Evolutionary conservation across 2,797 vertebrate species (phyloP).

Genomic region (Esox masquinongy): DNA sequence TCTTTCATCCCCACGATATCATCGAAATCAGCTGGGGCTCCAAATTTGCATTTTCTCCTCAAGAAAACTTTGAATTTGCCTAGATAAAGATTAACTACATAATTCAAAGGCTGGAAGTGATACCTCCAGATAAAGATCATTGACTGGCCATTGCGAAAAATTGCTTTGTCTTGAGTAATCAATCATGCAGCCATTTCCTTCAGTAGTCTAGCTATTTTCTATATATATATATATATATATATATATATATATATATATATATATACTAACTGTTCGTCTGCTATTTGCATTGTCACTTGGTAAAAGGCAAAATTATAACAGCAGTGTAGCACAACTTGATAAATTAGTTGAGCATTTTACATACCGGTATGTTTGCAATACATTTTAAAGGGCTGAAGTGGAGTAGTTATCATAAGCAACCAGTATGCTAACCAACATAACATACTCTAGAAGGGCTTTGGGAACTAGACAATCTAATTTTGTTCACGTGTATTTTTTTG

Average conservation of each 20-base stretch:
- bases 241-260: not conserved
- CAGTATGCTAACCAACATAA: not conserved
- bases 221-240: not conserved
- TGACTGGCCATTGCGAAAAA: not conserved
- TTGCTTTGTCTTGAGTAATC: not conserved
- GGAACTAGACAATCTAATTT: not conserved
- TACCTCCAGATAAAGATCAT: not conserved
- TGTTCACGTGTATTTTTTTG: too few relatives aligned
- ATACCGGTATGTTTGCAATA: not conserved
- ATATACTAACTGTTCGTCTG: not conserved
- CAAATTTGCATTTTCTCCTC: not conserved
- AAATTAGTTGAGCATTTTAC: not conserved
- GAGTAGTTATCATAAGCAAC: not conserved
- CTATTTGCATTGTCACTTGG: not conserved
- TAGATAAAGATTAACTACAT: not conserved
- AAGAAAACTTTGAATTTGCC: not conserved
- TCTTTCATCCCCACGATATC: constrained; percentile 54
- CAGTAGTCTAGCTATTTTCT: not conserved
- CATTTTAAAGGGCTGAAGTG: not conserved
- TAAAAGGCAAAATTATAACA: not conserved
- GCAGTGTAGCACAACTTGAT: not conserved
- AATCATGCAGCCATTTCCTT: not conserved
- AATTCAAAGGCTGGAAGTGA: not conserved
- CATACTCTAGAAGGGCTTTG: not conserved
- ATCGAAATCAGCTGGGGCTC: constrained; percentile 56